These are phyloP conservation scores for Regulus satrapa DNA, from an alignment of 2,113 vertebrate genomes.

Conservation along the genomic window DNA sequence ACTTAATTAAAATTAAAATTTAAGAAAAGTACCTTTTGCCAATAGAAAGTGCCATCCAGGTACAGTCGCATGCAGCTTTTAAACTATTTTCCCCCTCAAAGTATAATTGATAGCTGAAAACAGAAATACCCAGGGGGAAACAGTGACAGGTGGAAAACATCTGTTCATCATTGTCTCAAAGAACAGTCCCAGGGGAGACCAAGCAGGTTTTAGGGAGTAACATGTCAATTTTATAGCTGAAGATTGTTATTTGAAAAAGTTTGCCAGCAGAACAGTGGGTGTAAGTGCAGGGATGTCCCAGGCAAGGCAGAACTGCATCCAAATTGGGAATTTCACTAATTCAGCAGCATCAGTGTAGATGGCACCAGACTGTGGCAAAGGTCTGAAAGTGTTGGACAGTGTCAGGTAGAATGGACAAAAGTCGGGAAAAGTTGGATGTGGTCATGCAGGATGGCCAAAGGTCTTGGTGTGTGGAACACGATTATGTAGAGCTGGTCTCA, in stretches of 20 bases:
- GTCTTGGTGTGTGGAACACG: background rate
- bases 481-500: background rate
- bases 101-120: background rate
- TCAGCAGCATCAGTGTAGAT: background rate
- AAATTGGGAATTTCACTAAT: accelerated
- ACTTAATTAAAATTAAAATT: background rate
- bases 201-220: background rate
- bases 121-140: background rate
- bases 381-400: background rate
- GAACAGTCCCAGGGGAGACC: background rate
- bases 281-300: background rate
- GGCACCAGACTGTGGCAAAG: background rate
- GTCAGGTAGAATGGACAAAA: background rate
- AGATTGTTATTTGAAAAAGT: background rate
- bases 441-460: background rate
- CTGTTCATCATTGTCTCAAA: background rate
- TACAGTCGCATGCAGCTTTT: background rate
- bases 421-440: background rate
- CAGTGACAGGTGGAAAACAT: background rate
- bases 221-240: background rate
- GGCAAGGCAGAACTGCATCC: background rate
- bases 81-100: background rate
- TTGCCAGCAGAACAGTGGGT: background rate
- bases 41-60: background rate
- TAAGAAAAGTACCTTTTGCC: background rate